Percentiles rank a stretch among this genome's conserved stretches.
phyloP scores from a whole-genome alignment of 1,140 invertebrate species.

The Lucilia cuprina region DNA sequence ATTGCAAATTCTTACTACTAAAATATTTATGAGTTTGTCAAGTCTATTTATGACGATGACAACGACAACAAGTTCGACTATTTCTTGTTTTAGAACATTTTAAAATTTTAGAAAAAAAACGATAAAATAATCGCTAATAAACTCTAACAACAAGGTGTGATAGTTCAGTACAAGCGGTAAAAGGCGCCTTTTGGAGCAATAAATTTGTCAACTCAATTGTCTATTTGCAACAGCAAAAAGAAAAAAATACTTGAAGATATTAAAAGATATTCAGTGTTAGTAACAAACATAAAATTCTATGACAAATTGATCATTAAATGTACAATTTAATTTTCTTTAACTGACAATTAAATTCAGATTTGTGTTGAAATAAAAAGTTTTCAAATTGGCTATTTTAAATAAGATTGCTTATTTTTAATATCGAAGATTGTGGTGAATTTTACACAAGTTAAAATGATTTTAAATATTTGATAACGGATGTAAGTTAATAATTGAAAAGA shows the following conservation, averaged over 20 bases:
- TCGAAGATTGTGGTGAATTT: too few relatives aligned
- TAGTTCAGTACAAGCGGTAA: not conserved
- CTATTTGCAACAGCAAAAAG: too few relatives aligned
- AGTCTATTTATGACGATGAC: not conserved
- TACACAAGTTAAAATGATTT: too few relatives aligned
- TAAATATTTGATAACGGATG: too few relatives aligned
- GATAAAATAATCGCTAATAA: not conserved
- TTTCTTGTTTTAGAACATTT: not conserved
- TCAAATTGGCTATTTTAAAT: too few relatives aligned
- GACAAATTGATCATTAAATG: not conserved
- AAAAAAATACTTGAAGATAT: too few relatives aligned
- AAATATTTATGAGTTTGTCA: not conserved
- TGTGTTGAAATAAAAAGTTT: too few relatives aligned
- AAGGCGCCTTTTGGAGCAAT: not conserved
- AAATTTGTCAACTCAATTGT: not conserved
- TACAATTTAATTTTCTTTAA: too few relatives aligned
- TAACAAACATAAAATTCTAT: not conserved
- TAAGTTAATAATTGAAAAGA: too few relatives aligned
- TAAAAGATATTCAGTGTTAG: not conserved
- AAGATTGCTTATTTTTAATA: too few relatives aligned
- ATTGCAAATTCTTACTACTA: not conserved
- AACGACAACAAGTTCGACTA: not conserved
- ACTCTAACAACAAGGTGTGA: not conserved
- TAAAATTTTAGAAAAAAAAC: not conserved
- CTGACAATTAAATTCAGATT: too few relatives aligned